Evolutionary conservation across 2,888 invertebrate species (phyloP).

Genomic region (Poecilobothrus nobilitatus): DNA sequence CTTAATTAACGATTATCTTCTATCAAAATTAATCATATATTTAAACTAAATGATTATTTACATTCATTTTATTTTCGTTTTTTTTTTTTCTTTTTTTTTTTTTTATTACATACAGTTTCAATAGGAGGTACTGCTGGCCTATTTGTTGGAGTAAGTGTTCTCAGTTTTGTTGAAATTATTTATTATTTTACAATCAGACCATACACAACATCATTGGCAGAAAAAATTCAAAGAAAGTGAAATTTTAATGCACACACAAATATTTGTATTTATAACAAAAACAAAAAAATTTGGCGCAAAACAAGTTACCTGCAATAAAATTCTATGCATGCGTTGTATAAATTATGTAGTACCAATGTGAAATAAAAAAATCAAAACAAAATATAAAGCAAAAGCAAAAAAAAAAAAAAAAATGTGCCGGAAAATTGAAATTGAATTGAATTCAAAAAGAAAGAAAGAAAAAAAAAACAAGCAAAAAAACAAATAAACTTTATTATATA

Average conservation of each 20-base stretch:
- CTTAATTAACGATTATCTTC: too few species aligned
- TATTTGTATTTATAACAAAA: not conserved
- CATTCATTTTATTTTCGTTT: too few species aligned
- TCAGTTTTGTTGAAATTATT: slow-evolving; percentile 56
- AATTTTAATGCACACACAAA: not conserved
- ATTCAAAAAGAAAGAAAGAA: not conserved
- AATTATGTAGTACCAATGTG: not conserved
- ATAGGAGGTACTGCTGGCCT: slow-evolving; percentile 59
- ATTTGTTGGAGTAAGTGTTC: slow-evolving; percentile 57
- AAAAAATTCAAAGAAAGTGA: not conserved
- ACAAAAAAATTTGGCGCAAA: not conserved
- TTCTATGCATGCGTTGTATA: too few species aligned
- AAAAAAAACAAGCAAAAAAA: not conserved
- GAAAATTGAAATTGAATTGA: not conserved
- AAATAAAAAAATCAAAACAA: not conserved
- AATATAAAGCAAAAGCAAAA: not conserved
- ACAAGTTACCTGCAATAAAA: not conserved
- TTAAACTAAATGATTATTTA: too few species aligned
- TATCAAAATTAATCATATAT: too few species aligned
- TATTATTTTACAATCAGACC: slow-evolving; percentile 50
- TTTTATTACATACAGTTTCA: slow-evolving; percentile 45
- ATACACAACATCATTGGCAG: slow-evolving; percentile 26
- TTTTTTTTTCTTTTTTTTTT: too few species aligned
- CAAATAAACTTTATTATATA: not conserved
- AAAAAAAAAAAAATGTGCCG: not conserved